Percentiles rank a stretch among this genome's conserved stretches.
phyloP scores from a whole-genome alignment of 2,113 vertebrate genomes.

The Antechinus stuartii region DNA sequence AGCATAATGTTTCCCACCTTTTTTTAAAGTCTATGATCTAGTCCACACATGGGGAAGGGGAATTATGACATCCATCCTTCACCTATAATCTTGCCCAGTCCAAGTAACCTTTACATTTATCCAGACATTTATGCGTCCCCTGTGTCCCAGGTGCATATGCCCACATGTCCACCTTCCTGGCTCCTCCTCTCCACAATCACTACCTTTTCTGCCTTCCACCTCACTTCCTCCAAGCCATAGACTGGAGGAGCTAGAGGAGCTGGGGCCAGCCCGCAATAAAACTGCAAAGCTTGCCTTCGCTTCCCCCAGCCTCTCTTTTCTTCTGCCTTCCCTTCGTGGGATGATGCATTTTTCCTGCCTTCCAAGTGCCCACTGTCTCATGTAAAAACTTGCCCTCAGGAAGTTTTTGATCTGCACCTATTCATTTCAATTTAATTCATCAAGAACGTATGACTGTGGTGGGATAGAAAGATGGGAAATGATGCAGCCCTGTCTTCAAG shows the following conservation, averaged over 20 bases:
- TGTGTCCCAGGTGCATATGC: background rate
- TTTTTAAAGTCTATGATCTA: background rate
- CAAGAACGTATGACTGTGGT: background rate
- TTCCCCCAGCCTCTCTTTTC: background rate
- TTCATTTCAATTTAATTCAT: background rate
- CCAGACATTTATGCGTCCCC: background rate
- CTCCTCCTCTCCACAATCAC: background rate
- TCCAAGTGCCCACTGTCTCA: background rate
- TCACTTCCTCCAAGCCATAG: background rate
- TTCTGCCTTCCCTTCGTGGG: background rate
- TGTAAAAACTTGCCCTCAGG: background rate
- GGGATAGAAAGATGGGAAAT: background rate
- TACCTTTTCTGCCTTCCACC: background rate
- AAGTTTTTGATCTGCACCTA: background rate
- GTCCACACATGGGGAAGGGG: background rate
- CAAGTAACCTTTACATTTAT: background rate
- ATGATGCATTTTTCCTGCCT: background rate
- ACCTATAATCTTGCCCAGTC: background rate
- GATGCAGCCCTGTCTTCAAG: background rate
- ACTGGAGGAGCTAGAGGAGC: background rate
- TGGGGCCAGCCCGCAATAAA: background rate
- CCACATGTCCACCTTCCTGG: background rate
- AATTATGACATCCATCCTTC: background rate
- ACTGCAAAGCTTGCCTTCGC: background rate
- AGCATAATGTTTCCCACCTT: background rate